These are phyloP conservation scores for Lypha dubia DNA, from an alignment of 2,888 invertebrate genomes.

Conservation along the genomic window DNA sequence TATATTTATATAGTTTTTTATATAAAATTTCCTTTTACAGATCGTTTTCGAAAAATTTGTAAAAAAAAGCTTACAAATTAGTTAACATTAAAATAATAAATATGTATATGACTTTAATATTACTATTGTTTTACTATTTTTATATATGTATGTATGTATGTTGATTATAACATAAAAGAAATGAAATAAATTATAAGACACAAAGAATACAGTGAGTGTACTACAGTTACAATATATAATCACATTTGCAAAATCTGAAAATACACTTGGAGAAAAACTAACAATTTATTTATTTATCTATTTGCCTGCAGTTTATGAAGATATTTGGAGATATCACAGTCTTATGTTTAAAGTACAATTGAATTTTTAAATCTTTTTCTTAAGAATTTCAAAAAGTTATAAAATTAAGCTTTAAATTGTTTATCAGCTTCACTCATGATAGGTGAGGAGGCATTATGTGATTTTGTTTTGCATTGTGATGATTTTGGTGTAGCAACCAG, in stretches of 20 bases:
- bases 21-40: constrained; percentile 11
- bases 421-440: constrained; percentile 22
- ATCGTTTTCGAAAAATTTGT: constrained; percentile 25
- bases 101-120: constrained; percentile 35
- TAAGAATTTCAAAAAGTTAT: background rate
- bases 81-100: constrained; percentile 61
- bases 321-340: constrained; percentile 67
- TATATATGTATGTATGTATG: no score
- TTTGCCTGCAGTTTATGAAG: constrained; percentile 2
- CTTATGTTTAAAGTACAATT: constrained; percentile 31
- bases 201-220: background rate
- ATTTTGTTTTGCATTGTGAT: constrained; percentile 43
- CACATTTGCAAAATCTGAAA: constrained; percentile 57
- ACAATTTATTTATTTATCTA: no score
- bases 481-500: constrained; percentile 35
- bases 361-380: constrained; percentile 12
- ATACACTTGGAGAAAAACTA: constrained; percentile 25
- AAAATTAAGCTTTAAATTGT: constrained; percentile 51
- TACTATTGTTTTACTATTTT: background rate
- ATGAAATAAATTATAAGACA: constrained; percentile 32
- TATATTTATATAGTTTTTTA: constrained; percentile 12
- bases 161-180: no score
- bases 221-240: constrained; percentile 58
- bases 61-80: constrained; percentile 68
- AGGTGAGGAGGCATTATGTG: background rate